Evolutionary conservation across 2,797 vertebrate species (phyloP).

Genomic region (Darevskia mixta): DNA sequence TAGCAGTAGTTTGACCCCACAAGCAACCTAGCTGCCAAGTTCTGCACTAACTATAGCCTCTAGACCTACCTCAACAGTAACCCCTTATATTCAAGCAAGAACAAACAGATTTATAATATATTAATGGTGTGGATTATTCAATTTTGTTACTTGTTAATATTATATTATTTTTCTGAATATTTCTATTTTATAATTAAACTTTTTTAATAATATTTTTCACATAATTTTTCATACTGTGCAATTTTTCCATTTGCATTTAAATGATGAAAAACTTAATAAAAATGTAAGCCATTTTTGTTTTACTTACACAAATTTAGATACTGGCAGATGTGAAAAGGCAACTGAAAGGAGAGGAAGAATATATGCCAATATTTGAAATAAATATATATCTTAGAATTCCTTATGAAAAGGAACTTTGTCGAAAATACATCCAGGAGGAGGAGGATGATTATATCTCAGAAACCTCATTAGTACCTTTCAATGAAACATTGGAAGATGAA

Average conservation of each 20-base stretch:
- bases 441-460: background rate
- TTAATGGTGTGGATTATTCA: background rate
- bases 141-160: background rate
- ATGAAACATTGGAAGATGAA: conserved; percentile 12
- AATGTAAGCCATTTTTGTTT: background rate
- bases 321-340: conserved; percentile 34
- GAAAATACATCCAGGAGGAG: background rate
- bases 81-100: background rate
- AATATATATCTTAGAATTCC: conserved; percentile 61
- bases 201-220: background rate
- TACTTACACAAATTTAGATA: conserved; percentile 56
- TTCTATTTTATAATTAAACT: background rate
- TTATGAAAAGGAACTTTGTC: background rate
- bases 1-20: too few relatives aligned
- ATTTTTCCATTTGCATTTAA: background rate
- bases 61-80: too few relatives aligned
- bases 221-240: background rate
- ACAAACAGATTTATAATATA: background rate
- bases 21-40: too few relatives aligned
- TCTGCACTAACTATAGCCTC: too few relatives aligned
- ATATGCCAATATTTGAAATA: conserved; percentile 74
- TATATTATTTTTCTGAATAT: background rate
- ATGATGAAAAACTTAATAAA: background rate
- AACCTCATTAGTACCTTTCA: background rate
- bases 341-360: conserved; percentile 41